Evolutionary conservation across 2,888 invertebrate genomes (phyloP), one percentile per base, ranked within the genome.

Genomic region (Drosophila tripunctata): DNA sequence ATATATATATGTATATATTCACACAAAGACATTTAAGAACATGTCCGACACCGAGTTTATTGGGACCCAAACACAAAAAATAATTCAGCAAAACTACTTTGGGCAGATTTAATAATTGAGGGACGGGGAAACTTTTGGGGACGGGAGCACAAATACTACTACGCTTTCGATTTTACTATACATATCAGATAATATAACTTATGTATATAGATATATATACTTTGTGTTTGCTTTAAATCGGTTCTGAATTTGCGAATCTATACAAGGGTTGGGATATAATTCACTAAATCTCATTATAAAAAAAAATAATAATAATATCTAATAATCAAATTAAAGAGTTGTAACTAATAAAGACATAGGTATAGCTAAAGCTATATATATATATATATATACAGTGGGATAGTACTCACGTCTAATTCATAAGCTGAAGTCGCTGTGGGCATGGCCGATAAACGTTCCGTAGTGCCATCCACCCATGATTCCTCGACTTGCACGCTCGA

Each of bases 391-490:
- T 36, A 35, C 21, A 48, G 27, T 41, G 41, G 40, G 14, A 10
- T 15, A 19, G 41, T 89, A 92, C 92, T 92, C 85, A 92, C 92
- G 83, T 92, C 92, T 79, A 92, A 79, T 86, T 92, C 92, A 74
- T 89, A 90, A 87, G 90, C 92, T 70, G 92, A 91, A 66, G 92
- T 91, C 67, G 94, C 93, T 8, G 96, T 95, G 45, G 95, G 94
- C 80, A 95, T 93, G 15, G 94, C 94, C 79, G 97, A 96, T 50
- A 97, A 93, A 90, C 96, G 96, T 72, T 93, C 94, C 89, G 96
- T 96, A 14, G 96, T 94, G 75, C 96, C 97, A 88, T 97, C 96
- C 63, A 98, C 94, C 95, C 97, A 98, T 84, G 95, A 95, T 78
- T 96, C 96, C 91, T 98, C 98, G 75, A 95, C 95, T 88, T 96